Evolutionary conservation across 2,113 vertebrate species (phyloP).

Genomic region (Micronisus gabar): DNA sequence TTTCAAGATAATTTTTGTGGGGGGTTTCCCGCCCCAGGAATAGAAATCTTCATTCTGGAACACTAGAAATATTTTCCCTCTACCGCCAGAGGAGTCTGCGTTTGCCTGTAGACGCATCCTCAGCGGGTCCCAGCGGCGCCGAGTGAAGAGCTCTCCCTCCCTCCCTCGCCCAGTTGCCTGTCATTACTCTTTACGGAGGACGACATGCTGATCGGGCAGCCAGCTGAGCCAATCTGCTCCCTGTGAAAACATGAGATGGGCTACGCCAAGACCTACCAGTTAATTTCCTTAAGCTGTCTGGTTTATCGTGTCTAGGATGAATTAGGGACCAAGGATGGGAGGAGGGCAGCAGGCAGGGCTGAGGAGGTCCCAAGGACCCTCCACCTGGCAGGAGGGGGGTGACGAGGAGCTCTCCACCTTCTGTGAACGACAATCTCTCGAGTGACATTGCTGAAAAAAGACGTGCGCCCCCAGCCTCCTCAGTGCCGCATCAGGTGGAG

Average conservation of each 20-base stretch:
- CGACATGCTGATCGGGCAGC: background rate
- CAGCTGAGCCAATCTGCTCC: background rate
- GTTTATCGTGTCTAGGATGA: background rate
- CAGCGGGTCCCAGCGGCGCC: background rate
- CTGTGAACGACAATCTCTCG: background rate
- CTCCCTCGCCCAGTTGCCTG: background rate
- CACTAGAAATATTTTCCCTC: background rate
- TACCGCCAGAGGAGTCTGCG: background rate
- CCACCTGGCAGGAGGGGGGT: background rate
- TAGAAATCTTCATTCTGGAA: background rate
- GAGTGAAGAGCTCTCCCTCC: background rate
- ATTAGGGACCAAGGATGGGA: background rate
- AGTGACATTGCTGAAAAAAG: background rate
- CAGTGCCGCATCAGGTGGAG: background rate
- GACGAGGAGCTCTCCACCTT: background rate
- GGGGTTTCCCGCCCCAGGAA: too few relatives aligned
- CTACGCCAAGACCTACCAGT: background rate
- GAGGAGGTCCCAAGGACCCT: background rate
- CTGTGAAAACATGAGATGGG: background rate
- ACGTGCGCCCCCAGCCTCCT: background rate
- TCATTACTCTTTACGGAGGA: background rate
- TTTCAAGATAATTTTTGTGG: background rate
- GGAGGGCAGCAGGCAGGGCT: background rate
- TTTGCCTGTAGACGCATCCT: background rate
- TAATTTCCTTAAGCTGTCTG: background rate